A percentile compares a stretch with the other conserved stretches of the same genome.
Evolutionary conservation across 2,113 vertebrate species (phyloP).

Genomic region (Hylia prasina): DNA sequence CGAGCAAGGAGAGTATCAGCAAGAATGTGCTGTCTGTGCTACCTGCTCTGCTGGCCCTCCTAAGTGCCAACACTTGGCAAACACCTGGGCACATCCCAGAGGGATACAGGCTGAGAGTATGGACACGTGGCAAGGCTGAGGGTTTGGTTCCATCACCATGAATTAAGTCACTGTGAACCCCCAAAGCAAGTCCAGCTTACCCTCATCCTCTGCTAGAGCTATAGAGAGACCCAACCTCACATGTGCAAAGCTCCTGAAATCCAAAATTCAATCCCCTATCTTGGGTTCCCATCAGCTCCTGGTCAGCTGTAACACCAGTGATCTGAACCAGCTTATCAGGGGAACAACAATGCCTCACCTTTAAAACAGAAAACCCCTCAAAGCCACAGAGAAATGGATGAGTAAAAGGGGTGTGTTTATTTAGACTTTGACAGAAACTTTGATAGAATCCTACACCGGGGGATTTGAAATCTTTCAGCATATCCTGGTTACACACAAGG

Average conservation of each 20-base stretch:
- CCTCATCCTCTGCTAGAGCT: background rate
- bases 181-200: background rate
- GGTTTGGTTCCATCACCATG: background rate
- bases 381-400: background rate
- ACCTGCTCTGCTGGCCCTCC: background rate
- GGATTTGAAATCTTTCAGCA: background rate
- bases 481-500: background rate
- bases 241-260: background rate
- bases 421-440: background rate
- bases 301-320: background rate
- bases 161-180: background rate
- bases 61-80: background rate
- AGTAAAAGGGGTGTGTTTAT: background rate
- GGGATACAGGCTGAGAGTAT: background rate
- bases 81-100: background rate
- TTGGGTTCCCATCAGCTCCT: background rate
- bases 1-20: accelerated
- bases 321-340: background rate
- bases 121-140: background rate
- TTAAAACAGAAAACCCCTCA: background rate
- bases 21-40: accelerated
- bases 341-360: background rate
- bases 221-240: background rate
- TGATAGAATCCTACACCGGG: background rate
- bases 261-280: background rate